Base-by-base conservation (phyloP, 2,797 vertebrate genomes). In the Helostoma temminkii region DNA sequence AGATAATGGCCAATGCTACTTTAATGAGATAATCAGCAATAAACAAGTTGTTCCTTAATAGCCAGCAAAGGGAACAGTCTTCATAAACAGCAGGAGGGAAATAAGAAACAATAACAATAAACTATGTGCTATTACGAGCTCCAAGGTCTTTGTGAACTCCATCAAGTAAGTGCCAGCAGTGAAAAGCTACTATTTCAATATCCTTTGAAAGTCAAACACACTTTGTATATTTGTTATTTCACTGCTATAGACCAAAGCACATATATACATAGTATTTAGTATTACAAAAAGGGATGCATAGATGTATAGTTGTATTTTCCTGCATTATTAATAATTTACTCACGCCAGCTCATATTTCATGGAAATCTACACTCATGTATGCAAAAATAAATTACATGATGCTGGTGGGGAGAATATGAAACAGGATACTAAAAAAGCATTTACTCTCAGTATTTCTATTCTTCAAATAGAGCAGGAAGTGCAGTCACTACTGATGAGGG, bases 1-100 rank as follows among this genome's bases (percentile, higher is more conserved):
- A 69, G 72, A 71, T 82, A 87, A 88, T 78, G 66, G 54, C 9
- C 43, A 1, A 0, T 55, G 48, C 37, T 4, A 41, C 78, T 80
- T 78, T 14, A 80, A 74, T 54, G 62, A 72, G 71, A 78, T 74
- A 58, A 73, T 78, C 76, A 77, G 76, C 73, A 69, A 63, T 75
- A 78, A 79, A 72, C 21, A 64, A 82, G 75, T 68, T 66, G 52
- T 63, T 67, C 69, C 77, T 74, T 83, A 82, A 87, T 84, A 65
- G 60, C 45, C 28, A 47, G 43, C 55, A 80, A 85, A 81, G 67
- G 65, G 52, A 75, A 59, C n/a, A 30, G 47, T 42, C 37, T 63
- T 67, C 45, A 72, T 58, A 46, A 69, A 67, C 57, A 78, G 46
- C 14, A 10, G 30, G 36, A 34, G 26, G 21, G 22, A 21, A 39